A percentile compares a stretch with the other conserved stretches of the same genome.
phyloP scores from a whole-genome alignment of 2,888 invertebrate species.

The Euzetes globulus region DNA sequence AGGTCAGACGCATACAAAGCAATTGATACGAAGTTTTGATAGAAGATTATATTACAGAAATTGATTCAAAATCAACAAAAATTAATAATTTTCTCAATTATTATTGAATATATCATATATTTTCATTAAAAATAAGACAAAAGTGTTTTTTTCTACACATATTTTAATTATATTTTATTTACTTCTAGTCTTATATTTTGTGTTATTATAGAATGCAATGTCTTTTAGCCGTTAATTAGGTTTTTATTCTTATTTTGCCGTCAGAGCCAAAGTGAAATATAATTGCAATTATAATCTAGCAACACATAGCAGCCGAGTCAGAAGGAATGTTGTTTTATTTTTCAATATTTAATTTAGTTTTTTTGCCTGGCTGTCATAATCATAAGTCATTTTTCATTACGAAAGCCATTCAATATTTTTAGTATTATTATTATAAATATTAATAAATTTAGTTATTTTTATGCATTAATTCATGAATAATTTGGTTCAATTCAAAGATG shows the following conservation, averaged over 20 bases:
- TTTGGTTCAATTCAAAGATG: too few relatives aligned
- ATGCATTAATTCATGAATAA: not conserved
- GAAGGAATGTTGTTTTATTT: not conserved
- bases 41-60: not conserved
- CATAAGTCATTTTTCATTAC: not conserved
- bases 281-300: not conserved
- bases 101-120: not conserved
- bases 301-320: not conserved
- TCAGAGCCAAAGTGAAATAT: conserved; percentile 1
- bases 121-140: not conserved
- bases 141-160: not conserved
- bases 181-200: not conserved
- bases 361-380: not conserved
- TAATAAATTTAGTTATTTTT: not conserved
- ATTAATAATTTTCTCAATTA: not conserved
- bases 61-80: not conserved
- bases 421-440: conserved; percentile 14
- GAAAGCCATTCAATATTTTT: not conserved
- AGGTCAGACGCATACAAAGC: too few relatives aligned
- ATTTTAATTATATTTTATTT: not conserved
- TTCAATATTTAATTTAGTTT: not conserved
- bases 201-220: not conserved
- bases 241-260: not conserved
- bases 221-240: conserved; percentile 9
- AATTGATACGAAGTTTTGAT: too few relatives aligned